Evolutionary conservation across 2,797 vertebrate species (phyloP).

Genomic region (Mareca penelope): DNA sequence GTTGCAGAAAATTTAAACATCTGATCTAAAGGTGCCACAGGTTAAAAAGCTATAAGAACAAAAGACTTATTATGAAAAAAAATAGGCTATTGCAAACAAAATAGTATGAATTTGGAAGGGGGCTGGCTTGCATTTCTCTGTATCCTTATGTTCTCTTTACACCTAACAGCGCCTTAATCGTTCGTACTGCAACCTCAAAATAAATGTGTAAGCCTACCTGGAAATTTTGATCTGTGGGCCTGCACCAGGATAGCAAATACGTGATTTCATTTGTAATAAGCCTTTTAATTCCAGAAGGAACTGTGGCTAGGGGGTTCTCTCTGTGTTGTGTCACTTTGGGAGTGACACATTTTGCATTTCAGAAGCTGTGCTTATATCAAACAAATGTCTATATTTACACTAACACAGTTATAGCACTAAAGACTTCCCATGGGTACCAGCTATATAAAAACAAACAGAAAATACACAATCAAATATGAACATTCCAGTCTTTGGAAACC

Average conservation of each 20-base stretch:
- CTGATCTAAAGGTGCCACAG: not conserved
- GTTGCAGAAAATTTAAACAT: not conserved
- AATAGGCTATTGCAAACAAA: not conserved
- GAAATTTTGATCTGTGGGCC: not conserved
- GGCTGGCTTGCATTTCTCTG: not conserved
- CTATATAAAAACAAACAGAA: not conserved
- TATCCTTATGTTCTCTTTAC: not conserved
- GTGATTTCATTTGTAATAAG: not conserved
- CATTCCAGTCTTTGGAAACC: not conserved
- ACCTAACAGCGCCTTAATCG: not conserved
- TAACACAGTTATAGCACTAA: not conserved
- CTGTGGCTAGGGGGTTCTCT: not conserved
- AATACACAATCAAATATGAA: not conserved
- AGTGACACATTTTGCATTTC: not conserved
- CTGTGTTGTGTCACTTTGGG: not conserved
- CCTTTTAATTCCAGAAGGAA: not conserved
- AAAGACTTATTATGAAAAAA: not conserved
- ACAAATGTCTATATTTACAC: not conserved
- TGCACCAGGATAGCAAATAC: not conserved
- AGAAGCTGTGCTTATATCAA: not conserved
- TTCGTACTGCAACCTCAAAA: not conserved
- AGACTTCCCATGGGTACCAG: not conserved
- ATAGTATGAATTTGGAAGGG: not conserved
- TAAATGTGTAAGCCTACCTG: not conserved
- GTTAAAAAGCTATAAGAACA: not conserved